Percentiles rank a stretch among this genome's conserved stretches.
Conservation (phyloP, 2,113 vertebrate species). For the Sphyrna mokarran region DNA sequence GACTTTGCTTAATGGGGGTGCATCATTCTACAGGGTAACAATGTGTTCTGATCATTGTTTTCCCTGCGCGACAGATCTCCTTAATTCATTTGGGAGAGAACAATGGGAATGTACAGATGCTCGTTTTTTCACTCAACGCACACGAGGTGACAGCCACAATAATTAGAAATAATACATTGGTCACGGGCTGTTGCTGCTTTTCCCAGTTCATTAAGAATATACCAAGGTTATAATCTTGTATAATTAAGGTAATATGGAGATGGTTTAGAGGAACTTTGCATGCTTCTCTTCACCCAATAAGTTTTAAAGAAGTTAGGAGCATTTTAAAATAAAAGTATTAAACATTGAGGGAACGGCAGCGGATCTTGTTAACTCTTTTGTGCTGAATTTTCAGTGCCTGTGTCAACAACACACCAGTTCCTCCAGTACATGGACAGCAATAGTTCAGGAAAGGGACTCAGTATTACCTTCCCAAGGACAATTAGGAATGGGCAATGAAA, state of each 20-base stretch:
- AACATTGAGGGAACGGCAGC: background rate
- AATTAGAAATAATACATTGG: background rate
- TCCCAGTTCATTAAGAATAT: conserved; percentile 4
- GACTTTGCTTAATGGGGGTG: background rate
- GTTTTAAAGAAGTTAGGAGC: background rate
- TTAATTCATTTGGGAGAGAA: background rate
- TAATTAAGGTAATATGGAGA: background rate
- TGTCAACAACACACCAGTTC: background rate
- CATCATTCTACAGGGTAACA: background rate
- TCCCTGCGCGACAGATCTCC: background rate
- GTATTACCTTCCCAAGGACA: no score
- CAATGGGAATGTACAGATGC: background rate
- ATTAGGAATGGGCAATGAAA: no score
- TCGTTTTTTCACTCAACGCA: background rate
- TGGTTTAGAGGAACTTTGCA: background rate
- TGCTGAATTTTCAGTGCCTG: background rate
- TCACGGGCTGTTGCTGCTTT: background rate
- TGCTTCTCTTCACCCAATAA: background rate
- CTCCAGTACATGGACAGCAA: no score
- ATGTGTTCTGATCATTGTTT: background rate
- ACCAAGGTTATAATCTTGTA: conserved; percentile 1
- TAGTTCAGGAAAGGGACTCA: no score
- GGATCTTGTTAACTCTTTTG: background rate
- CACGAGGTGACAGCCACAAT: background rate
- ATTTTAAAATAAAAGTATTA: background rate